phyloP scores from a whole-genome alignment of 2,113 vertebrate species.

The Candoia aspera region DNA sequence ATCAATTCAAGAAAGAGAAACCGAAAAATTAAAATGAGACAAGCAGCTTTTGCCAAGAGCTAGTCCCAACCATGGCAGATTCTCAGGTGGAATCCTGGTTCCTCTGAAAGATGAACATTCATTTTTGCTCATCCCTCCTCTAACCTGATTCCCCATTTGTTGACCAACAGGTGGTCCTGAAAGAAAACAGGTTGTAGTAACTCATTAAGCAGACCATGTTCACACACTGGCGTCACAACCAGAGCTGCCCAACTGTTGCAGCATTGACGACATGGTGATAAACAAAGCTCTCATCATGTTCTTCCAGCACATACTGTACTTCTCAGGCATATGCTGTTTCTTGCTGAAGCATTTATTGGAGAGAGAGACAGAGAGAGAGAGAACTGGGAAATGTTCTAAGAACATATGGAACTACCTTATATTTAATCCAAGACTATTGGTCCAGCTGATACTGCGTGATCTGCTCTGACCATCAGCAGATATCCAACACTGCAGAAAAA shows the following conservation, averaged over 20 bases:
- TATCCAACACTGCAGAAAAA: neutral
- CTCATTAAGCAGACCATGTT: constrained; percentile 41
- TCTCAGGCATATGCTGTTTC: constrained; percentile 42
- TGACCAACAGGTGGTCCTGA: constrained; percentile 62
- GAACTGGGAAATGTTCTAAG: constrained; percentile 24
- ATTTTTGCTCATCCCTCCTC: neutral
- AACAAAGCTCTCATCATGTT: constrained; percentile 35
- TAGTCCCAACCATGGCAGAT: neutral
- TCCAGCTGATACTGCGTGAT: neutral
- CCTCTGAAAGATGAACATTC: neutral
- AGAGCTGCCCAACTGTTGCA: constrained; percentile 48
- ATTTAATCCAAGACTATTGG: neutral
- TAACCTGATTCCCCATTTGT: neutral
- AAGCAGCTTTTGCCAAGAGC: neutral
- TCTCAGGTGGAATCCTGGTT: neutral
- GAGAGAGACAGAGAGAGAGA: neutral
- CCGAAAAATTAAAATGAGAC: neutral
- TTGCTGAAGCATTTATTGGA: neutral
- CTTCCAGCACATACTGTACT: constrained; percentile 42
- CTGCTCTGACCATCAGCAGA: neutral
- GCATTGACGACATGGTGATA: constrained; percentile 30
- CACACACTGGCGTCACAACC: neutral
- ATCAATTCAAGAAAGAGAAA: neutral
- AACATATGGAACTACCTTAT: neutral
- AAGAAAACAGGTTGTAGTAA: constrained; percentile 33